Evolutionary conservation across 2,797 vertebrate species (phyloP), one percentile per base, ranked within the genome.

Genomic region (Rhyacichthys aspro): DNA sequence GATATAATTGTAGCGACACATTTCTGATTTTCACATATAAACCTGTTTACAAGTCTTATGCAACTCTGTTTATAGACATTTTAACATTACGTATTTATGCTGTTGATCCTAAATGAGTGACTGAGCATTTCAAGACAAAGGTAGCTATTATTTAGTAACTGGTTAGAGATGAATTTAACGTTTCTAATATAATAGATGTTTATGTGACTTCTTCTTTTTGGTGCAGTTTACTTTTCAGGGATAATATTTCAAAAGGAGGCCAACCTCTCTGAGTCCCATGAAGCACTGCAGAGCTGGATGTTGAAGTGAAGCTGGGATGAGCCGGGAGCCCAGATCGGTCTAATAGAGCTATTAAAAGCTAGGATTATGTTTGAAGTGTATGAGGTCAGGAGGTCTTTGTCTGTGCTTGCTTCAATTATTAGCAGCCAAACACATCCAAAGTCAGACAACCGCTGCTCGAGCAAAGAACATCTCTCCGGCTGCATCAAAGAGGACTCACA

Each of bases 311-410:
- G 48, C 32, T 32, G 17, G 9, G 52, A 59, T 56, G 63, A 66
- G 58, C 16, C 11, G 0, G 19, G 19, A 45, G 28, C 48, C 33
- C 9, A 57, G 23, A 58, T 8, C 38, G n/a, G 19, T 54, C 47
- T 65, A 72, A 60, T 44, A 38, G 54, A 70, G 46, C 32, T 52
- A 70, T 70, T 58, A 66, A 59, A 71, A 66, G 59, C 55, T 43
- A 49, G 16, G 67, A 67, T 70, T 55, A 59, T 61, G 58, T 58
- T 69, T 70, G 62, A 72, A 72, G 70, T 64, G 9, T 49, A 55
- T 44, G 53, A 78, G 71, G 59, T 67, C 71, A 67, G 52, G 45
- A 49, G 62, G 72, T 66, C 58, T 66, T 58, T 60, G 67, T 72
- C 67, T 59, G 33, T 3, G 6, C 55, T 61, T 9, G 34, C 53